Conservation (phyloP, 2,797 vertebrate genomes). For the Sus cebifrons region DNA sequence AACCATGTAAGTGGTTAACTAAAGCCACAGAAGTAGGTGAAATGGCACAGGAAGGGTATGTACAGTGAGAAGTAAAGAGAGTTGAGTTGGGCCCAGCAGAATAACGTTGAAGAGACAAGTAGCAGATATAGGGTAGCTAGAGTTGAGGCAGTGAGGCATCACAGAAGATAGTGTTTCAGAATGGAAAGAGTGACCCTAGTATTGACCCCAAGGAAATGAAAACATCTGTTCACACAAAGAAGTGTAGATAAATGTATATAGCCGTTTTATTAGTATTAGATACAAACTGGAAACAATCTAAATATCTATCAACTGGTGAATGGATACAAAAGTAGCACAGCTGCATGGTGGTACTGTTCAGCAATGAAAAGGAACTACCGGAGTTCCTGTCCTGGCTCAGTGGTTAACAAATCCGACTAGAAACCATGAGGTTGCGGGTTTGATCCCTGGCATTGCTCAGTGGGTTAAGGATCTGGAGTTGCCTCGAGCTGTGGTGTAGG, state of each 20-base stretch:
- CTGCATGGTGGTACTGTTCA: background rate
- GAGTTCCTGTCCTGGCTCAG: too few relatives aligned
- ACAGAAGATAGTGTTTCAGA: background rate
- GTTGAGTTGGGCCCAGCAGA: background rate
- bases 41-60: background rate
- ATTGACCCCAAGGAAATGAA: constrained; percentile 12
- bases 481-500: too few relatives aligned
- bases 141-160: background rate
- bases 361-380: background rate
- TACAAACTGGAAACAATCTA: background rate
- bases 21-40: background rate
- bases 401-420: too few relatives aligned
- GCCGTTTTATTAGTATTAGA: constrained; percentile 16
- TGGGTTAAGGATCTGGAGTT: too few relatives aligned
- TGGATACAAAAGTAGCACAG: background rate
- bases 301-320: background rate
- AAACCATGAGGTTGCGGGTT: too few relatives aligned
- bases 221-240: background rate
- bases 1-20: background rate
- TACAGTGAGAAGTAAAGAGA: background rate
- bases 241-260: background rate
- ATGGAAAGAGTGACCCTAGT: background rate
- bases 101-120: background rate
- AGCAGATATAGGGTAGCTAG: background rate
- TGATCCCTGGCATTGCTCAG: too few relatives aligned